A percentile compares a stretch with the other conserved stretches of the same genome.
Conservation (phyloP, 2,113 vertebrate genomes). For the Zapus hudsonius region DNA sequence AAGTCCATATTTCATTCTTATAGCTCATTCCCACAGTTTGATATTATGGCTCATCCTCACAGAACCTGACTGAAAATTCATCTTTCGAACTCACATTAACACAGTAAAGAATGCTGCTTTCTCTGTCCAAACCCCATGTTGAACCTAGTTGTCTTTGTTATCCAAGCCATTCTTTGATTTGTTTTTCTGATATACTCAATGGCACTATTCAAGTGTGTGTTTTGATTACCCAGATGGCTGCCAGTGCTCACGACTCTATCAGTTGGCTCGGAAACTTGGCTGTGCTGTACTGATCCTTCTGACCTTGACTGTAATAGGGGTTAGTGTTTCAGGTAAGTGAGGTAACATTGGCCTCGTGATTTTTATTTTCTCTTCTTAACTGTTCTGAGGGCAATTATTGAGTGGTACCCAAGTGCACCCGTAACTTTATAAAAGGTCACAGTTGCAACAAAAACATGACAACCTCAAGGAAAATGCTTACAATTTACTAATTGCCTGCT, state of each 20-base stretch:
- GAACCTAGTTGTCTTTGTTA: background rate
- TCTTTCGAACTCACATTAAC: background rate
- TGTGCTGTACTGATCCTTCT: conserved; percentile 44
- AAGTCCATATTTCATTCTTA: no score
- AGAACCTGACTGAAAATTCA: background rate
- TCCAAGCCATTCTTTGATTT: background rate
- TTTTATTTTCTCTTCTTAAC: background rate
- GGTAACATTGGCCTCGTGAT: no score
- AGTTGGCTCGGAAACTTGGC: conserved; percentile 29
- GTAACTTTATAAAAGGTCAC: background rate
- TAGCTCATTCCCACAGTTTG: no score
- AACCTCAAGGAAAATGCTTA: background rate
- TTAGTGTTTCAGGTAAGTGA: conserved; percentile 66
- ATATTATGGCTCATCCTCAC: background rate
- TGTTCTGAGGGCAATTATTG: background rate
- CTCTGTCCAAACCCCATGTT: accelerated
- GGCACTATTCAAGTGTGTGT: no score
- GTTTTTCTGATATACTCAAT: no score
- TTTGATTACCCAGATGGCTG: conserved; percentile 28
- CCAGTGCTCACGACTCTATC: conserved; percentile 19
- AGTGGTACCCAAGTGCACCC: background rate
- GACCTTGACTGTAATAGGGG: background rate
- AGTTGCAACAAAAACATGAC: background rate
- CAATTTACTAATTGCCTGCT: background rate
- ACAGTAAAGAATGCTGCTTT: background rate